A percentile compares a stretch with the other conserved stretches of the same genome.
These are phyloP conservation scores for Sphyrna mokarran DNA, from an alignment of 2,113 vertebrate genomes.

Conservation along the genomic window DNA sequence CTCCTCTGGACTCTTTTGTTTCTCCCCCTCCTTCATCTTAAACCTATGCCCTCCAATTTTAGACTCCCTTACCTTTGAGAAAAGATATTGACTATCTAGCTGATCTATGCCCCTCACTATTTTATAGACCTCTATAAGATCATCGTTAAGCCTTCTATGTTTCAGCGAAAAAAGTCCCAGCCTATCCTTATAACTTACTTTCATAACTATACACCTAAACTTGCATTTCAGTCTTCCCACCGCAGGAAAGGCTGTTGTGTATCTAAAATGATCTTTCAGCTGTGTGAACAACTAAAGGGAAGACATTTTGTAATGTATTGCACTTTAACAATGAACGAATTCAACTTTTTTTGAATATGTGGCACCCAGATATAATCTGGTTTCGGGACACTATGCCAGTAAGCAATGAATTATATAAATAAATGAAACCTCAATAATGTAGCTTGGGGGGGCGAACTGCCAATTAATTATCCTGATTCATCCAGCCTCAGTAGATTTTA, in stretches of 20 bases:
- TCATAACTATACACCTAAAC: not conserved
- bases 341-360: not conserved
- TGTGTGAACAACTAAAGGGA: not conserved
- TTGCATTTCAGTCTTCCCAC: not conserved
- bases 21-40: too few relatives aligned
- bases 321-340: not conserved
- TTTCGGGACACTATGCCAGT: not conserved
- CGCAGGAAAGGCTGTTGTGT: not conserved
- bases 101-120: too few relatives aligned
- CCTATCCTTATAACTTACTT: not conserved
- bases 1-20: too few relatives aligned
- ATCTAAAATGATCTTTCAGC: not conserved
- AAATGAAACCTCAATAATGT: not conserved
- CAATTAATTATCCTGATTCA: not conserved
- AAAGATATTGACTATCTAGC: too few relatives aligned
- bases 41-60: too few relatives aligned
- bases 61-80: too few relatives aligned
- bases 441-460: not conserved
- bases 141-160: too few relatives aligned
- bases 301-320: not conserved
- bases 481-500: conserved; percentile 1
- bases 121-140: too few relatives aligned
- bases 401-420: not conserved
- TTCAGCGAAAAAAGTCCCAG: too few relatives aligned
- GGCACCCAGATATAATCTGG: not conserved